phyloP scores from a whole-genome alignment of 2,113 vertebrate species.

The Apaloderma vittatum region DNA sequence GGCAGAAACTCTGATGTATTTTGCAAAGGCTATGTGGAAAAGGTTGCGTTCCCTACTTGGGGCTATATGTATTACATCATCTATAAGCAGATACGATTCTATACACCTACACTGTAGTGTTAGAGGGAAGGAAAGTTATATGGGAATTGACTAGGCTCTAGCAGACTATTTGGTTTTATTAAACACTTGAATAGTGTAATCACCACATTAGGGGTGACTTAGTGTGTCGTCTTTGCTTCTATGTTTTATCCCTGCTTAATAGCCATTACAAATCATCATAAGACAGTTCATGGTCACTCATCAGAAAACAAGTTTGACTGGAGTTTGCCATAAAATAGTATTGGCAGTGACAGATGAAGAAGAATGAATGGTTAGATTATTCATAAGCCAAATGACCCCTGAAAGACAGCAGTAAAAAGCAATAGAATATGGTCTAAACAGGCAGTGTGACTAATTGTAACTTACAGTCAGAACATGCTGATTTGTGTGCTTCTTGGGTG shows the following conservation, averaged over 20 bases:
- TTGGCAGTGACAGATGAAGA: background rate
- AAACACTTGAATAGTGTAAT: background rate
- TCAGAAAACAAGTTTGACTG: background rate
- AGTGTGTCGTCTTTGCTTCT: background rate
- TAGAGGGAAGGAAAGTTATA: background rate
- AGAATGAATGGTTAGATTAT: background rate
- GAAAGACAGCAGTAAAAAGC: conserved; percentile 1
- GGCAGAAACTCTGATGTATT: background rate
- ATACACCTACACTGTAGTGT: fast-evolving
- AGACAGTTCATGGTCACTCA: background rate
- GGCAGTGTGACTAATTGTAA: background rate
- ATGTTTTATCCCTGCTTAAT: background rate
- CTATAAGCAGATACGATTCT: background rate
- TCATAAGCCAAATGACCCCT: background rate
- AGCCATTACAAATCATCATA: background rate
- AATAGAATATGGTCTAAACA: background rate
- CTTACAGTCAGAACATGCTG: background rate
- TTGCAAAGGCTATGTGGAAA: background rate
- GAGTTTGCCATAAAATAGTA: background rate
- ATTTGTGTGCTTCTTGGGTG: background rate
- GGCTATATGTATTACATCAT: fast-evolving
- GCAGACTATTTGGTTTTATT: background rate
- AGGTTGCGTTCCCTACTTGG: background rate
- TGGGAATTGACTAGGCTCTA: background rate
- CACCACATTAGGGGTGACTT: background rate